phyloP scores from a whole-genome alignment of 1,140 invertebrate species.

The Semibalanus balanoides region DNA sequence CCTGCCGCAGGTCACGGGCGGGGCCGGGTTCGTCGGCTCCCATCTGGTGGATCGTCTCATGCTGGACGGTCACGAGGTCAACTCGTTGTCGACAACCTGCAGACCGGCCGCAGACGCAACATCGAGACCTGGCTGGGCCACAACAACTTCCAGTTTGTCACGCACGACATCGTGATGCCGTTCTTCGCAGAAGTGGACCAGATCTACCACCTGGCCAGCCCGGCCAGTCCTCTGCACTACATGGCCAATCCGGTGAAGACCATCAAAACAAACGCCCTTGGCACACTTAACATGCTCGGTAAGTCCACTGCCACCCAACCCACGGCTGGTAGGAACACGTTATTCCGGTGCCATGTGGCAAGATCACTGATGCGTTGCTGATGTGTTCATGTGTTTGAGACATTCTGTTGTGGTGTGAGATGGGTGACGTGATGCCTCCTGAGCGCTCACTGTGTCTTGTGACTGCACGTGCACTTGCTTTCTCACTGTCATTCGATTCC shows the following conservation, averaged over 20 bases:
- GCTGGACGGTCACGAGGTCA: conserved; percentile 93
- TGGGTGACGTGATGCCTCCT: too few relatives aligned
- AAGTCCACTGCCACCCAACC: too few relatives aligned
- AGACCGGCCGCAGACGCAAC: conserved; percentile 72
- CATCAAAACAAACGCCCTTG: conserved; percentile 97
- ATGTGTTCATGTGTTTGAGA: too few relatives aligned
- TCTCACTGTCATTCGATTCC: too few relatives aligned
- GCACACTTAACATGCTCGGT: conserved; percentile 97
- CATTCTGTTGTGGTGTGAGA: neutral
- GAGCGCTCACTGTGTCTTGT: too few relatives aligned
- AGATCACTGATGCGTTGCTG: too few relatives aligned
- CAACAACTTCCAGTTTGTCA: conserved; percentile 95
- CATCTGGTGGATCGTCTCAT: conserved; percentile 92
- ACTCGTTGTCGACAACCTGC: conserved; percentile 60
- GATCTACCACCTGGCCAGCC: conserved; percentile 97
- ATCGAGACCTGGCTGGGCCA: conserved; percentile 98
- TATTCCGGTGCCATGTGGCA: too few relatives aligned
- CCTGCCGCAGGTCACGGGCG: conserved; percentile 66
- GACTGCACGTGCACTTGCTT: too few relatives aligned
- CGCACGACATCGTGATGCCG: conserved; percentile 98
- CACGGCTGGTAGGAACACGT: too few relatives aligned
- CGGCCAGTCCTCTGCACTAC: conserved; percentile 96
- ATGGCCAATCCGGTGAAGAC: conserved; percentile 99
- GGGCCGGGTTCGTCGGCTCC: conserved; percentile 97
- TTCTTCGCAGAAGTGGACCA: conserved; percentile 97